A percentile compares a stretch with the other conserved stretches of the same genome.
These are phyloP conservation scores for Salarias fasciatus DNA, from an alignment of 2,797 vertebrate species.

Conservation along the genomic window DNA sequence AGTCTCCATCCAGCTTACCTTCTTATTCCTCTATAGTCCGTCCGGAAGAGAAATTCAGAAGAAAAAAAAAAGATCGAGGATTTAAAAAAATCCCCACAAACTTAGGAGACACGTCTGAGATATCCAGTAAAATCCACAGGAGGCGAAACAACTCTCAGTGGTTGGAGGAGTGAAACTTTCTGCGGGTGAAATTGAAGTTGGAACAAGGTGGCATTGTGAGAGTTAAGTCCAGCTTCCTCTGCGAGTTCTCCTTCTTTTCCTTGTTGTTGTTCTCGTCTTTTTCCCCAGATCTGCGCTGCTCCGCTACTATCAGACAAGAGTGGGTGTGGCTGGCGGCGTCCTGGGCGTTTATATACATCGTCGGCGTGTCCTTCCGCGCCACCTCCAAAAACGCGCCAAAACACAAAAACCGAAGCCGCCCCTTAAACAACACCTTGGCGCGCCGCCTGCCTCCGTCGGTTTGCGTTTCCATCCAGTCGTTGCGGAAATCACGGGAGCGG, in stretches of 20 bases:
- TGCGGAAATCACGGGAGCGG: neutral
- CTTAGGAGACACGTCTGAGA: neutral
- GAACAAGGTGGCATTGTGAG: conserved; percentile 47
- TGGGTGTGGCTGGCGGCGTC: conserved; percentile 76
- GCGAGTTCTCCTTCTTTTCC: neutral
- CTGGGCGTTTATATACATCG: conserved; percentile 46
- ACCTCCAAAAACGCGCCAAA: conserved; percentile 83
- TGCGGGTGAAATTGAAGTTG: conserved; percentile 14
- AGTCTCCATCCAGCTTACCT: too few relatives aligned
- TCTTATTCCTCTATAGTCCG: too few relatives aligned
- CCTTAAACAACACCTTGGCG: accelerated
- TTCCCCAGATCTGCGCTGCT: neutral
- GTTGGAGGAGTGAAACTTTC: neutral
- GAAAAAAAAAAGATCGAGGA: too few relatives aligned
- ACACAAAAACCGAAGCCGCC: neutral
- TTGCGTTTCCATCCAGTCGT: neutral
- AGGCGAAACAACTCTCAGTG: accelerated
- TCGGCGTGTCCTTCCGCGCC: conserved; percentile 56
- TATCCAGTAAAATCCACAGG: conserved; percentile 40
- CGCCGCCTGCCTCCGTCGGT: accelerated
- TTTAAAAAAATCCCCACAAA: neutral
- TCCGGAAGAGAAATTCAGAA: too few relatives aligned
- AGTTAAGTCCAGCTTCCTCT: neutral
- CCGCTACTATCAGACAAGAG: conserved; percentile 42
- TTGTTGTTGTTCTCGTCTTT: too few relatives aligned